Base-by-base conservation (phyloP, 1,140 invertebrate species). In the Drosophila arizonae region DNA sequence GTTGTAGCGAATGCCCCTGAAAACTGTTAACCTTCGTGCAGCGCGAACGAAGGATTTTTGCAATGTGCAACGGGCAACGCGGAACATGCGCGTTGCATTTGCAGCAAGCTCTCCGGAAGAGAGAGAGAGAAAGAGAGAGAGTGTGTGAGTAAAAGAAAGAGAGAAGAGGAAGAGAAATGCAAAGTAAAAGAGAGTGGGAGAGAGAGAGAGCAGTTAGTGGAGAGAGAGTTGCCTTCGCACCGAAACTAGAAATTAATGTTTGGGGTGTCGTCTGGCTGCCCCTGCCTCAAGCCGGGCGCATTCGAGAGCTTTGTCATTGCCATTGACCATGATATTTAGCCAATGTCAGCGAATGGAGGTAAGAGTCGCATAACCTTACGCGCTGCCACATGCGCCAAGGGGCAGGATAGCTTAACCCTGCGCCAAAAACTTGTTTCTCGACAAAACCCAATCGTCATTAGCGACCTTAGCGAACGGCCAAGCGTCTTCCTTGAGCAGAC, bases 1-100 rank as follows among this genome's bases (percentile, higher is more conserved):
- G 43, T 69, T 61, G 43, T 69, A 60, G 55, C 68, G 54, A 62
- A 71, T 89, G 86, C 81, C 86, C 86, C 80, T 90, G 86, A 85
- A 89, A 85, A 79, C 67, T 69, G 68, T 86, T 89, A 90, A 90
- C 85, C 85, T 89, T 89, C 86, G 85, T 89, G 80, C 77, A 85
- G 79, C 52, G 56, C 55, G 15, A 11, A 36, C 67, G 62, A 71
- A 71, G 67, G 68, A 70, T 56, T 33, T 36, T 63, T 70, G 80
- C 72, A 79, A 75, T 67, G 51, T 84, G 85, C 80, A 85, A 65
- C 46, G 28, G 50, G 10, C 56, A 6, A 41, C 45, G n/a, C 64
- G 17, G 63, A 77, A 80, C 84, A 88, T 89, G 84, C 85, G 84
- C 80, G 39, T 60, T 88, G 77, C 75, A 77, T 64, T 45, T 45